Evolutionary conservation across 2,888 invertebrate species (phyloP), one percentile per base, ranked within the genome.

Genomic region (Notodonta ziczac): DNA sequence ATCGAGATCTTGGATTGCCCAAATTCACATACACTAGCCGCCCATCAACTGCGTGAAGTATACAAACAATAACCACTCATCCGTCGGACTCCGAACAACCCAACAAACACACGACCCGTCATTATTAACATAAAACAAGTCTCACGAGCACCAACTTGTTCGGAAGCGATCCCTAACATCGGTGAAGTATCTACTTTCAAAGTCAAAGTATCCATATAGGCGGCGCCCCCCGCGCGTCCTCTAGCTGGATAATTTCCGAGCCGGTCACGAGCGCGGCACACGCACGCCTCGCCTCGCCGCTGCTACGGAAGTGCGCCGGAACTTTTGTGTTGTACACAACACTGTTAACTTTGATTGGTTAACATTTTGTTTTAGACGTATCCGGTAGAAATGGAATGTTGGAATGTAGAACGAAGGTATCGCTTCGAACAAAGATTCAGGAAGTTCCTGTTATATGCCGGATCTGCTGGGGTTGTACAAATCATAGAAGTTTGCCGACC

Each of bases 181-280:
- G 62, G 58, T 56, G 59, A 71, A 74, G 74, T 71, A 74, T 74
- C 74, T 65, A 71, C 69, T 74, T 70, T 74, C 77, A 74, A 73
- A 74, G 74, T 74, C 77, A 76, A 71, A 74, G 74, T 74, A 71
- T 74, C 66, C 69, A 69, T 74, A 71, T 76, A 67, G 65, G 64
- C 59, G 12, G 53, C 60, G 9, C 24, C 9, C 40, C 16, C 10
- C 3, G 10, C 14, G n/a, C 56, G 54, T 50, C 61, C 59, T 59
- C 66, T 57, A 32, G 61, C 56, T 53, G 53, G 65, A 71, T 69
- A 71, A 74, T 71, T 71, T 76, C 39, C 64, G 65, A 59, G 60
- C 60, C 60, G 70, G 63, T 63, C 67, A 71, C 71, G 71, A 64
- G 67, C 40, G 32, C 13, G 67, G 61, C 65, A 63, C 77, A 72